phyloP scores from a whole-genome alignment of 1,140 invertebrate genomes.

The Harlomillsia oculata region DNA sequence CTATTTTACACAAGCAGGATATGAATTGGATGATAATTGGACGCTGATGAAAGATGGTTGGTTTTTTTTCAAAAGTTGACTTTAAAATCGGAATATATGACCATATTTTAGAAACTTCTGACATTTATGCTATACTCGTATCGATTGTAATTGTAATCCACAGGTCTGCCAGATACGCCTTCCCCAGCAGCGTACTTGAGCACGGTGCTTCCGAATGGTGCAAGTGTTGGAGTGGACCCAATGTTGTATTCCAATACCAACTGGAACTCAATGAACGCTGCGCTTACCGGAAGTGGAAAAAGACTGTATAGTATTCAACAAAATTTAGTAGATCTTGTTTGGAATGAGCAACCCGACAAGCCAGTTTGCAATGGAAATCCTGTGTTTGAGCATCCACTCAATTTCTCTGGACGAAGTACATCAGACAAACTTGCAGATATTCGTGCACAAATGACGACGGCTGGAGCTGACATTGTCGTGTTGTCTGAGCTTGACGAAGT shows the following conservation, averaged over 20 bases:
- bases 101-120: not conserved
- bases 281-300: slow-evolving; percentile 54
- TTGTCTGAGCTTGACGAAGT: slow-evolving; percentile 84
- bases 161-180: slow-evolving; percentile 59
- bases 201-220: slow-evolving; percentile 57
- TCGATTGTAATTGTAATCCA: not conserved
- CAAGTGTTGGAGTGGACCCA: slow-evolving; percentile 76
- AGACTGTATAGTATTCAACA: slow-evolving; percentile 56
- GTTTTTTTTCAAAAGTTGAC: not conserved
- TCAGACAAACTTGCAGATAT: slow-evolving; percentile 59
- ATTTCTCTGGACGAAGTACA: slow-evolving; percentile 54
- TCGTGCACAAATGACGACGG: slow-evolving; percentile 53
- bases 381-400: slow-evolving; percentile 45
- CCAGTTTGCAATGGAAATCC: slow-evolving; percentile 46
- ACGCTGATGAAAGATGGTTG: slow-evolving; percentile 57
- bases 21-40: slow-evolving; percentile 57
- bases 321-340: slow-evolving; percentile 72
- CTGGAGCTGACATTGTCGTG: slow-evolving; percentile 64
- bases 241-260: slow-evolving; percentile 60
- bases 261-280: slow-evolving; percentile 58
- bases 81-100: not conserved
- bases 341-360: slow-evolving; percentile 54
- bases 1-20: slow-evolving; percentile 75
- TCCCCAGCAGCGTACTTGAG: slow-evolving; percentile 63
- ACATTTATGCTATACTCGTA: not conserved